A percentile compares a stretch with the other conserved stretches of the same genome.
These are phyloP conservation scores for Leucophora obtusa DNA, from an alignment of 2,888 invertebrate species.

Conservation along the genomic window DNA sequence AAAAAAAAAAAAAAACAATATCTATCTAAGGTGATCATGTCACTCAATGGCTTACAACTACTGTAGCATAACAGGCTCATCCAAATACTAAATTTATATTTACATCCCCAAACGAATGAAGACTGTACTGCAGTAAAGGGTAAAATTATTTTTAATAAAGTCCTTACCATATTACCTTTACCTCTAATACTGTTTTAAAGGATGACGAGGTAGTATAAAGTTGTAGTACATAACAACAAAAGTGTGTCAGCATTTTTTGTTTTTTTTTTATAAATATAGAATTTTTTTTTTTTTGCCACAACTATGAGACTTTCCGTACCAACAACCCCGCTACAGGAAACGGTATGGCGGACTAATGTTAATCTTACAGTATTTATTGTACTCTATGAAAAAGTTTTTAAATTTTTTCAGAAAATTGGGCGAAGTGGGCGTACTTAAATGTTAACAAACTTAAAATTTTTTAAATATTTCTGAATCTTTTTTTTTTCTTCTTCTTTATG, in stretches of 20 bases:
- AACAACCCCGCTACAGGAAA: too few species aligned
- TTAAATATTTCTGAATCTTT: too few species aligned
- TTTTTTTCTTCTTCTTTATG: too few species aligned
- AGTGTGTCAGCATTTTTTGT: constrained; percentile 61
- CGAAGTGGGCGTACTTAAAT: too few species aligned
- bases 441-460: too few species aligned
- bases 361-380: too few species aligned
- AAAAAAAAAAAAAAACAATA: constrained; percentile 17
- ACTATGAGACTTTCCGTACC: too few species aligned
- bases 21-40: constrained; percentile 45
- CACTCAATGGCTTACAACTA: constrained; percentile 42
- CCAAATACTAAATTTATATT: constrained; percentile 32
- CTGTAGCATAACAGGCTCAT: constrained; percentile 33
- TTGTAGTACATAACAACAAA: constrained; percentile 37
- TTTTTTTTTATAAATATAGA: neutral
- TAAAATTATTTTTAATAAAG: constrained; percentile 32
- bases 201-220: constrained; percentile 37
- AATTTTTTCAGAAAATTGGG: too few species aligned
- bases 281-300: constrained; percentile 4
- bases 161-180: neutral
- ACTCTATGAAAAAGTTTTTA: too few species aligned
- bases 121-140: constrained; percentile 16
- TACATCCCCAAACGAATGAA: neutral
- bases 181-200: neutral
- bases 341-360: too few species aligned